These are phyloP conservation scores for Ptyas mucosa DNA, from an alignment of 2,113 vertebrate species.

Conservation along the genomic window DNA sequence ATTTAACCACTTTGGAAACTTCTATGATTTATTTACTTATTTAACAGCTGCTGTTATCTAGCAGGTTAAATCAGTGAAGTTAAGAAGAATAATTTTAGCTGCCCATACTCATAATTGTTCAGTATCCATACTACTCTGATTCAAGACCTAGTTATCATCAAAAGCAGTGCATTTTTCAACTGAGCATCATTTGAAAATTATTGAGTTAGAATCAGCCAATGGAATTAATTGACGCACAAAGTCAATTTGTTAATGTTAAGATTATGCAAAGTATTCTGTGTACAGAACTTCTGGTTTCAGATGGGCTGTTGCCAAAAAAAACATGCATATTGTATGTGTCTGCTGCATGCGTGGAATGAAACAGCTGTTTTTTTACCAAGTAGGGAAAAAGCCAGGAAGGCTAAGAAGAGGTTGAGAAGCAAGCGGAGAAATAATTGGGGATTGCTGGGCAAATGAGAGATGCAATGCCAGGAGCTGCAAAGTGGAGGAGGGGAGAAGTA, in stretches of 20 bases:
- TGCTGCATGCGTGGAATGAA: neutral
- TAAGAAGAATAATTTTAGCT: neutral
- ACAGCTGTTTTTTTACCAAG: neutral
- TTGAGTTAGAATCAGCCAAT: neutral
- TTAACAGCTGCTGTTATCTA: neutral
- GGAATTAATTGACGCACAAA: neutral
- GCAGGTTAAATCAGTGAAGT: neutral
- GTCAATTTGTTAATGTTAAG: neutral
- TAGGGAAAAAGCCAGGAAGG: neutral
- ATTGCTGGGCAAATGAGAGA: neutral
- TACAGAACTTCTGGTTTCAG: neutral
- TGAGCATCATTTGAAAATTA: neutral
- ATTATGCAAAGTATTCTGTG: neutral
- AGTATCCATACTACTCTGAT: neutral
- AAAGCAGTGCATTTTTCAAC: neutral
- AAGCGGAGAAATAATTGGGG: neutral
- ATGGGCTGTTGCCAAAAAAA: neutral
- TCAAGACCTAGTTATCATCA: neutral
- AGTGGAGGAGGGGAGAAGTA: neutral
- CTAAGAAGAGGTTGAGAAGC: neutral
- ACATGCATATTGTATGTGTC: neutral
- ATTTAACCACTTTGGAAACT: neutral
- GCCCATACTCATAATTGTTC: neutral
- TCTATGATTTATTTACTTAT: neutral
- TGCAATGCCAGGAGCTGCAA: neutral